Evolutionary conservation across 2,113 vertebrate species (phyloP).

Genomic region (Cacatua alba): DNA sequence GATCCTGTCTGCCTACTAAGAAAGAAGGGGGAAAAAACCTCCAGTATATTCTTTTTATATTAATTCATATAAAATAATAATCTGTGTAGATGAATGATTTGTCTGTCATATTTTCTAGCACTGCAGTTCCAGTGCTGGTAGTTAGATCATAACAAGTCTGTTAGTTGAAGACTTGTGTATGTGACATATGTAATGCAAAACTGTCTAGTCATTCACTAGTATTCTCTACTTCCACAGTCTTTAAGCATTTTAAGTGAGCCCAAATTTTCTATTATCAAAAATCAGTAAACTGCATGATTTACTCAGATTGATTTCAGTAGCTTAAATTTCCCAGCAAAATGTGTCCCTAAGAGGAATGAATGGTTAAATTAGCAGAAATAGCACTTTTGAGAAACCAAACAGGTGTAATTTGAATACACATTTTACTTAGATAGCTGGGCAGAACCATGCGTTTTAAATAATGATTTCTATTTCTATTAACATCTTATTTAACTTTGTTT

Average conservation of each 20-base stretch:
- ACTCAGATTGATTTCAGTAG: conserved; percentile 73
- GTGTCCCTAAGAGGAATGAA: conserved; percentile 78
- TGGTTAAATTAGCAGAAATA: conserved; percentile 82
- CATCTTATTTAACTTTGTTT: neutral
- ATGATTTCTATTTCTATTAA: too few relatives aligned
- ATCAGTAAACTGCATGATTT: conserved; percentile 81
- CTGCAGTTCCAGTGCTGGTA: conserved; percentile 28
- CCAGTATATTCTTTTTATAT: neutral
- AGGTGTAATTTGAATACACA: conserved; percentile 80
- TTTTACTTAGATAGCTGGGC: conserved; percentile 61
- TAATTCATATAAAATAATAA: neutral
- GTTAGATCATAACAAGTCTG: conserved; percentile 42
- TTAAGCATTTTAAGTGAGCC: conserved; percentile 75
- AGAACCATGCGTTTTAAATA: conserved; percentile 18
- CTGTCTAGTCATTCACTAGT: conserved; percentile 56
- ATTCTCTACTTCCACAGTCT: conserved; percentile 49
- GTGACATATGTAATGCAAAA: conserved; percentile 47
- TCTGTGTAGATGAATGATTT: neutral
- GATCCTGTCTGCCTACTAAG: neutral
- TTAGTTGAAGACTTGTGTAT: conserved; percentile 50
- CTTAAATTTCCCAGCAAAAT: conserved; percentile 77
- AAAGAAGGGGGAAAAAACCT: neutral
- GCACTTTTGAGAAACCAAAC: conserved; percentile 76
- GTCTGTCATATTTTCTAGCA: conserved; percentile 46
- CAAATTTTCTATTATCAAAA: conserved; percentile 82